Conservation (phyloP, 2,113 vertebrate genomes). For the Ia io region DNA sequence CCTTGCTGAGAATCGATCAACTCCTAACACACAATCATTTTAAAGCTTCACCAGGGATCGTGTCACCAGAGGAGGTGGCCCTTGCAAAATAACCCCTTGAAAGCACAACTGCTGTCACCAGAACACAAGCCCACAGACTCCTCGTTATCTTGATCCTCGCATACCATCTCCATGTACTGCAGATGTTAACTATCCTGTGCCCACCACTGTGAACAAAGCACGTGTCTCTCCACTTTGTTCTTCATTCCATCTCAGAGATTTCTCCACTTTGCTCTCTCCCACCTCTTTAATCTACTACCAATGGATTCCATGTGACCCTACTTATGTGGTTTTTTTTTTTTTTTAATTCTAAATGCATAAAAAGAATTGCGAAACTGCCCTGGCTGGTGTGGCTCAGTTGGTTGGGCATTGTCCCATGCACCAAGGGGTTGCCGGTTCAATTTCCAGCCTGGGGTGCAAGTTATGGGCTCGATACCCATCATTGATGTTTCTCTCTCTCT, state of each 20-base stretch:
- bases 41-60: background rate
- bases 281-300: background rate
- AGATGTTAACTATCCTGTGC: background rate
- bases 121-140: background rate
- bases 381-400: background rate
- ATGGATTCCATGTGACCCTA: background rate
- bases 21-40: background rate
- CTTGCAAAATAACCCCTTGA: background rate
- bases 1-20: background rate
- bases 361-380: background rate
- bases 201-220: background rate
- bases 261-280: background rate
- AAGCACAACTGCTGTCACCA: background rate
- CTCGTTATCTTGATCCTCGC: too few relatives aligned
- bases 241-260: background rate
- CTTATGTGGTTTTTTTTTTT: background rate
- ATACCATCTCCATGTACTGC: background rate
- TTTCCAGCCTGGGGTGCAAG: background rate
- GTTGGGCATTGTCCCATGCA: background rate
- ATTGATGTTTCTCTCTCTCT: background rate
- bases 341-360: background rate
- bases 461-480: background rate
- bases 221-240: background rate
- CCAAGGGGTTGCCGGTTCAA: background rate
- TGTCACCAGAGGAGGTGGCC: background rate